These are phyloP conservation scores for Hemiscyllium ocellatum DNA, from an alignment of 2,113 vertebrate species.

Conservation along the genomic window DNA sequence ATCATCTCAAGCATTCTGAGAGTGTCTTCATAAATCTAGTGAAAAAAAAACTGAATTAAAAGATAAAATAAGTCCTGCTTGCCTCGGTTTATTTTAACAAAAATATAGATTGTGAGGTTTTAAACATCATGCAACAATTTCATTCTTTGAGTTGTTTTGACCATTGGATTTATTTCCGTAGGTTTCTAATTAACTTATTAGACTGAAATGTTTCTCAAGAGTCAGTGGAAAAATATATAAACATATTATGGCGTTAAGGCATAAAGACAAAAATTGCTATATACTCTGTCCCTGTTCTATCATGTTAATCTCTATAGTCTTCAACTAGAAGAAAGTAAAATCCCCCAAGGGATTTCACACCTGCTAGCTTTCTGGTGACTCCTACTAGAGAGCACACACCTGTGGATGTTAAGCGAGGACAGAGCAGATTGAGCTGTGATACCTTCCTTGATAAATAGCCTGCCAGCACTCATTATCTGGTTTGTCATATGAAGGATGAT, in stretches of 20 bases:
- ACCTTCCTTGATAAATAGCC: neutral
- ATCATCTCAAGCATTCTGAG: neutral
- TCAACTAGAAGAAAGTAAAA: neutral
- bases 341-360: neutral
- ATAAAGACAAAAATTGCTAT: neutral
- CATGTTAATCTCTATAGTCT: neutral
- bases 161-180: neutral
- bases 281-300: neutral
- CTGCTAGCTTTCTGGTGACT: neutral
- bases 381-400: neutral
- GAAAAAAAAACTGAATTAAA: neutral
- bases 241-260: neutral
- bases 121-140: neutral
- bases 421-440: neutral
- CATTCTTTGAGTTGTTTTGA: neutral
- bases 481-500: neutral
- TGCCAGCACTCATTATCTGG: neutral
- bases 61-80: too few relatives aligned
- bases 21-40: neutral
- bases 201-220: neutral
- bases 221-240: neutral
- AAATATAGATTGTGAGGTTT: too few relatives aligned
- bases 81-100: neutral
- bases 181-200: neutral
- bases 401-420: neutral